Percentiles rank a stretch among this genome's conserved stretches.
phyloP scores from a whole-genome alignment of 2,113 vertebrate genomes.

The Pithys albifrons region DNA sequence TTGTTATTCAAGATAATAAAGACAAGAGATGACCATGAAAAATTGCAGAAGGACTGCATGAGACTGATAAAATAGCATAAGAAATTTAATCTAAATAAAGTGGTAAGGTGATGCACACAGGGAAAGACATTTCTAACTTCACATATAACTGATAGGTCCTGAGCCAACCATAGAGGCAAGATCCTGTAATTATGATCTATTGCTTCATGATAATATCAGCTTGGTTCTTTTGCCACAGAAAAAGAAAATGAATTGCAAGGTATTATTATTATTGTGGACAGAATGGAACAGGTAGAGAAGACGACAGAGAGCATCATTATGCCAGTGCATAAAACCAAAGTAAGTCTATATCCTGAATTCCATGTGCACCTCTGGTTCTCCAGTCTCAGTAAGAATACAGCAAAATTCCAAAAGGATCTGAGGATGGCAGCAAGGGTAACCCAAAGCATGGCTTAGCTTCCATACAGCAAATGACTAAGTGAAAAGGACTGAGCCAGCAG shows the following conservation, averaged over 20 bases:
- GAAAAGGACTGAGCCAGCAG: neutral
- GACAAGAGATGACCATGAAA: neutral
- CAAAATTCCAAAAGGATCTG: neutral
- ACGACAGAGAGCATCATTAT: neutral
- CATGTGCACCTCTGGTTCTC: neutral
- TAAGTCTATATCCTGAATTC: neutral
- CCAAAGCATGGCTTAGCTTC: neutral
- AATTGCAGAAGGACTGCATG: neutral
- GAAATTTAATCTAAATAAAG: constrained; percentile 18
- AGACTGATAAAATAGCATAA: constrained; percentile 19
- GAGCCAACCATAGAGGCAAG: neutral
- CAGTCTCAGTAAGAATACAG: neutral
- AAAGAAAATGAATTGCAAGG: constrained; percentile 8
- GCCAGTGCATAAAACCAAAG: neutral
- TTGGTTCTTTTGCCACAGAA: neutral
- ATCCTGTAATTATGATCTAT: neutral
- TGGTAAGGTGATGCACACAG: neutral
- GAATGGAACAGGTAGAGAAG: neutral
- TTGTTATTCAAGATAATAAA: neutral
- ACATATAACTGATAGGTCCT: neutral
- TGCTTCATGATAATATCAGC: neutral
- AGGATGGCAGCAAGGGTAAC: neutral
- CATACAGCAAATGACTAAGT: neutral
- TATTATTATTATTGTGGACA: neutral
- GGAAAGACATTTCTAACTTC: constrained; percentile 19